These are phyloP conservation scores for Edolisoma coerulescens DNA, from an alignment of 2,113 vertebrate species.

Conservation along the genomic window DNA sequence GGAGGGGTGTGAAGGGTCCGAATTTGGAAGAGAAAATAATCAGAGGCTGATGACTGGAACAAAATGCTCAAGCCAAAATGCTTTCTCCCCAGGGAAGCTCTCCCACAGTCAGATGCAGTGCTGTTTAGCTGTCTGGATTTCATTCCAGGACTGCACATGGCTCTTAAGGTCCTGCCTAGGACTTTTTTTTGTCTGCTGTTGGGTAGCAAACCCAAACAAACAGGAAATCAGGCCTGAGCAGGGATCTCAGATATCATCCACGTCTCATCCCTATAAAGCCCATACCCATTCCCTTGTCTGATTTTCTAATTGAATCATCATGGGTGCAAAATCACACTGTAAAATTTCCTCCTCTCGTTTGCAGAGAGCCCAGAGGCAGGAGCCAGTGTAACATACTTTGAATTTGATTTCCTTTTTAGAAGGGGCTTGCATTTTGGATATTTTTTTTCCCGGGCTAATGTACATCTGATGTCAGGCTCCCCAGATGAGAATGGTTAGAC, in stretches of 20 bases:
- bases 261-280: not conserved
- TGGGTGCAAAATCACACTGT: not conserved
- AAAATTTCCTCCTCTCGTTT: not conserved
- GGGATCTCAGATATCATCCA: not conserved
- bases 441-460: not conserved
- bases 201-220: not conserved
- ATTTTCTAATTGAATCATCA: not conserved
- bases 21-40: conserved; percentile 16
- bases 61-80: not conserved
- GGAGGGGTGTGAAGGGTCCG: not conserved
- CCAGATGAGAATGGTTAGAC: conserved; percentile 27
- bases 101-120: not conserved
- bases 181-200: not conserved
- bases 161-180: not conserved
- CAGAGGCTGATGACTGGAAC: not conserved
- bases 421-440: not conserved
- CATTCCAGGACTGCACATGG: conserved; percentile 4
- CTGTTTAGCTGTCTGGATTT: conserved; percentile 8
- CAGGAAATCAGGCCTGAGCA: not conserved
- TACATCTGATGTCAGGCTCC: conserved; percentile 33
- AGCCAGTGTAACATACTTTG: not conserved
- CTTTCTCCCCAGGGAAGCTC: not conserved
- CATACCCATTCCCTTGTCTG: not conserved
- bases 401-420: conserved; percentile 57
- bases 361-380: not conserved